Evolutionary conservation across 2,888 invertebrate genomes (phyloP), one percentile per base, ranked within the genome.

Genomic region (Pseudanteris insignis): DNA sequence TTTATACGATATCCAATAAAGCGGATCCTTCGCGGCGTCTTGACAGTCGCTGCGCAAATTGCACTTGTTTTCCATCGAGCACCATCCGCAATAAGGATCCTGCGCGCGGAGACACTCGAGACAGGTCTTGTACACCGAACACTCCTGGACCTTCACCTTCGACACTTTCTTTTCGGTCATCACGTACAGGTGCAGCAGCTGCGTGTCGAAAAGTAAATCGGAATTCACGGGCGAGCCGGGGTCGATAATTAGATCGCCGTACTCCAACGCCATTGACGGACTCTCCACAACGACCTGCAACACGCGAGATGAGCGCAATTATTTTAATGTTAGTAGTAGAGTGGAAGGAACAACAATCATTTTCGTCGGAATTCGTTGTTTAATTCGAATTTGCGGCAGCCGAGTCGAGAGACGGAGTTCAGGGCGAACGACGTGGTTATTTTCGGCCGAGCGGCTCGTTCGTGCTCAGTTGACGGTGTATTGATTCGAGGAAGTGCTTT

Each of bases 1-100:
- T 77, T 93, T 94, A 82, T 96, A 97, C 41, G 94, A 92, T 73
- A 97, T 92, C 97, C 97, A 97, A 78, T 94, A 93, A 34, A 95
- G 83, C 1, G 93, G 92, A 83, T 95, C 93, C 78, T 92, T 90
- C 30, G 93, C 93, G 67, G 94, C 92, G 73, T 93, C 93, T 75
- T 92, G 91, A 80, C 97, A 97, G 76, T 92, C 93, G 44, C 92
- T 91, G 64, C 93, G 86, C 55, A 95, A 83, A 72, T 93, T 95
- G 81, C 97, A 97, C 86, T 94, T 95, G 82, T 95, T 96, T 82
- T 95, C 95, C 68, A 95, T 83, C 25, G 94, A 94, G 84, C 96
- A 96, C 96, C 96, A 96, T 61, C 96, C 96, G 81, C 96, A 97
- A 80, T 96, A 96, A 0, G 96, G 96, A 84, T 96, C 96, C 80